Base-by-base conservation (phyloP, 37 sponge, comb jelly and placozoan species). In the Hormiphora californensis region DNA sequence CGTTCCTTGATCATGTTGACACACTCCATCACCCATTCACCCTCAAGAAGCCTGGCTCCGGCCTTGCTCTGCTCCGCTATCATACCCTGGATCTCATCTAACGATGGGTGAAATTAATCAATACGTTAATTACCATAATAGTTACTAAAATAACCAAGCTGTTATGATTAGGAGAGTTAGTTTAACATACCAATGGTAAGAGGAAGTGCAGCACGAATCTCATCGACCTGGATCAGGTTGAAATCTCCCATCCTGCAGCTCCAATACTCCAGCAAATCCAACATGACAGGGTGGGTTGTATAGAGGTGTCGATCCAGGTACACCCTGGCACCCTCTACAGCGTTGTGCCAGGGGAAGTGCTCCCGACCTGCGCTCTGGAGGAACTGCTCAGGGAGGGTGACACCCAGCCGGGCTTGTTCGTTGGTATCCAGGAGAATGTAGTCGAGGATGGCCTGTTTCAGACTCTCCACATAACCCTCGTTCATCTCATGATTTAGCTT, bases 381-480 rank as follows among this genome's bases (percentile, higher is more conserved):
- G 8, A 12, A 17, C 51, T 46, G 51, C 17, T 65, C 67, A 19
- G 67, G 67, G 3, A 65, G 17, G 8, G 67, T 65, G 8, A 65
- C 67, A 8, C 67, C 67, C 67, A 65, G 28, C 17, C 67, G 31
- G 37, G 67, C 67, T 19, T 65, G 67, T 19, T 65, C 67, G 36
- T 65, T 65, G 21, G 67, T 65, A 32, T 65, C 67, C 37, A 65
- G 17, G 8, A 65, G 67, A 32, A 65, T 65, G 67, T 65, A 65
- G 67, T 65, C 67, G 38, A 65, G 67, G 11, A 65, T 65, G 3
- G 67, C 67, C 34, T 65, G 67, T 65, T 65, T 65, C 67, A 65
- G 28, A 32, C 67, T 65, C 36, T 32, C 67, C 17, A 65, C 67
- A 65, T 65, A 65, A 21, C 67, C 67, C 37, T 33, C 36, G 8